Base-by-base conservation (phyloP, 2,888 invertebrate genomes). In the Pachliopta kotzebuea region DNA sequence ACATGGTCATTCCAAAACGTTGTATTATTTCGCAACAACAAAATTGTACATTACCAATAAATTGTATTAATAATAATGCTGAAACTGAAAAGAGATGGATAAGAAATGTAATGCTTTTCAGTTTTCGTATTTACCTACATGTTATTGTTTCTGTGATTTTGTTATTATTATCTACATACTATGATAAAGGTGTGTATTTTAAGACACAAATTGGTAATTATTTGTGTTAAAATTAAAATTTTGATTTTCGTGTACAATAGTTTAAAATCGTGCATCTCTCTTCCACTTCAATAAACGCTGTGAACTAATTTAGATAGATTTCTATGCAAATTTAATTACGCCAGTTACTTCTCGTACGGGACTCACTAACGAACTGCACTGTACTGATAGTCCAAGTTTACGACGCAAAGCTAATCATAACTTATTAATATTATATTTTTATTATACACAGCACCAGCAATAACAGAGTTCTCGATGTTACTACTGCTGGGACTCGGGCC, bases 261-360 rank as follows among this genome's bases (percentile, higher is more conserved):
- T 52, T 11, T 8, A 9, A 23, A 52, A 2, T 20, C 50, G 49
- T 55, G 53, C 26, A 58, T 58, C 58, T 58, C 26, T 26, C 57
- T 58, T 50, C 24, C 49, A 26, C n/a, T 6, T 20, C 56, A 63
- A 69, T 69, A 67, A 69, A 67, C 64, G 72, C 72, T 71, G 74
- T 69, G 69, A 71, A 75, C 79, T 83, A 82, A 83, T 86, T 86
- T 83, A 84, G 81, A 76, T 76, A 76, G 76, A 86, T 86, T 85
- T 84, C 84, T 85, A 88, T 88, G 86, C 81, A 81, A 85, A 87
- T 88, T 84, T 82, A 77, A 87, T 85, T 82, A 82, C 78, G 73
- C 73, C 70, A 74, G 78, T 79, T 74, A 79, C 74, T 69, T 71
- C 73, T 72, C 63, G 54, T 70, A 70, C 68, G 68, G 66, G 74